Conservation (phyloP, 2,797 vertebrate species). For the Toxotes lorentzi region DNA sequence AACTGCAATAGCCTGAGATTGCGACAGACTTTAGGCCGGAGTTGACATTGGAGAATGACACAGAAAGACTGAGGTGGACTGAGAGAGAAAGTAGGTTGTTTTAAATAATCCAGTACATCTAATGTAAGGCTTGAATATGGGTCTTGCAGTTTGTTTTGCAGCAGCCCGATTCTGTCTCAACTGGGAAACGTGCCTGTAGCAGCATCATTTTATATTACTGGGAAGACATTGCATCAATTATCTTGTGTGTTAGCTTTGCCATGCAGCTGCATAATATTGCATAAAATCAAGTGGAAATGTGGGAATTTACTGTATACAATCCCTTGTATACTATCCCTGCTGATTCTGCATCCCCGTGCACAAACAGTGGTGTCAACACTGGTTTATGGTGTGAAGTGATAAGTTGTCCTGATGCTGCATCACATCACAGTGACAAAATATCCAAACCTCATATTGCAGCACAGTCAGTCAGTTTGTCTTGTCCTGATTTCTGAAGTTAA, state of each 20-base stretch:
- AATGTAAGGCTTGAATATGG: neutral
- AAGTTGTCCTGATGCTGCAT: constrained; percentile 46
- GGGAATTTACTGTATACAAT: neutral
- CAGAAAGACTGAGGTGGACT: constrained; percentile 40
- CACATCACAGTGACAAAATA: constrained; percentile 52
- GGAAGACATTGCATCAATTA: neutral
- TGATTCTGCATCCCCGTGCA: constrained; percentile 4
- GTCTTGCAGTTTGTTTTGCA: neutral
- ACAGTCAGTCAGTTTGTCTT: constrained; percentile 33
- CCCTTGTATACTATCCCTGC: neutral
- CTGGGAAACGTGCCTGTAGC: neutral
- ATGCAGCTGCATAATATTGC: neutral
- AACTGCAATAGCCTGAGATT: constrained; percentile 12
- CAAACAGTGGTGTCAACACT: neutral
- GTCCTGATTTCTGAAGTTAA: constrained; percentile 61
- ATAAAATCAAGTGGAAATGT: neutral
- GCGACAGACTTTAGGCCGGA: constrained; percentile 54
- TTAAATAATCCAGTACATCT: constrained; percentile 30
- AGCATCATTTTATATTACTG: neutral
- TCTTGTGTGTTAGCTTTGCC: neutral
- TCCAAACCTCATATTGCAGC: constrained; percentile 50
- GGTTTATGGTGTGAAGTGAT: constrained; percentile 15
- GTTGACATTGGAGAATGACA: constrained; percentile 86
- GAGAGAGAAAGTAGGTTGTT: constrained; percentile 46
- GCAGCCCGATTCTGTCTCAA: constrained; percentile 18